phyloP scores from a whole-genome alignment of 2,888 invertebrate species.

The Cheilosia impressa region DNA sequence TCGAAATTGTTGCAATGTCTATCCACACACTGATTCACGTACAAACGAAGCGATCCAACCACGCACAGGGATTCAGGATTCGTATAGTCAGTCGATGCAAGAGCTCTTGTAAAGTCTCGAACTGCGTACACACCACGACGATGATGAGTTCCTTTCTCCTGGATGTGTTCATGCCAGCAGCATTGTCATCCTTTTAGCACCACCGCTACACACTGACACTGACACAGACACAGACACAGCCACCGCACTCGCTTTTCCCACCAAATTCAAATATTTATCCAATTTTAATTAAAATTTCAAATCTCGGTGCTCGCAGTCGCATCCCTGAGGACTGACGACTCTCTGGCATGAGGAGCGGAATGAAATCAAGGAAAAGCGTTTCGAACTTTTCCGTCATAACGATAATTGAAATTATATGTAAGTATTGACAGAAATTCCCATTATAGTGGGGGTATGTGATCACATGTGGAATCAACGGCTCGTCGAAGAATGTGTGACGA shows the following conservation, averaged over 20 bases:
- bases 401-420: conserved; percentile 76
- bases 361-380: conserved; percentile 31
- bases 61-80: not conserved
- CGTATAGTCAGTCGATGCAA: not conserved
- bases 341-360: not conserved
- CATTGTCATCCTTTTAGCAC: conserved; percentile 8
- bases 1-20: not conserved
- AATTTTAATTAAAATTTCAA: conserved; percentile 76
- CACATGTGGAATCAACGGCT: conserved; percentile 44
- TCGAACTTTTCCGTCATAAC: conserved; percentile 68
- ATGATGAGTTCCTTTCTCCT: not conserved
- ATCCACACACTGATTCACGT: not conserved
- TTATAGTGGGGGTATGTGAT: conserved; percentile 27
- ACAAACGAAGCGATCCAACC: not conserved
- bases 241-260: conserved; percentile 2
- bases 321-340: not conserved
- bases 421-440: conserved; percentile 74
- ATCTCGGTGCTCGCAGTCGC: conserved; percentile 48
- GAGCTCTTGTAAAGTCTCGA: not conserved
- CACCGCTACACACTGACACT: not conserved
- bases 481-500: conserved; percentile 53
- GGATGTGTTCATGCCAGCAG: not conserved
- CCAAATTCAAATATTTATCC: conserved; percentile 73
- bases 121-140: not conserved
- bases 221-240: not conserved